A percentile compares a stretch with the other conserved stretches of the same genome.
These are phyloP conservation scores for Drosophila watanabei DNA, from an alignment of 1,140 invertebrate genomes.

Conservation along the genomic window DNA sequence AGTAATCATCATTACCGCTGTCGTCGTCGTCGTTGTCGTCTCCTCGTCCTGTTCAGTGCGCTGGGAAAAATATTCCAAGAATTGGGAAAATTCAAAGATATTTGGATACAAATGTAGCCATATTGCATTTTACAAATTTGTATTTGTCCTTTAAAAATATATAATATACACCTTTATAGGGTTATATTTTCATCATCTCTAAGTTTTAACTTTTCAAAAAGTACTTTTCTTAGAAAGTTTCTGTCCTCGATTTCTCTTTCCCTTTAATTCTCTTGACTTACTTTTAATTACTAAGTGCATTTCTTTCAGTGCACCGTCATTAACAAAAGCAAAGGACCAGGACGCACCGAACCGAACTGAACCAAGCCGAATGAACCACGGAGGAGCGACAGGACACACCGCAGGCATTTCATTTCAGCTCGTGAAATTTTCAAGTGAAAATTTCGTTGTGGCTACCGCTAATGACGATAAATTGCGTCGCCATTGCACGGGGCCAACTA, in stretches of 20 bases:
- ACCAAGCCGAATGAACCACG: conserved; percentile 22
- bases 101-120: no score
- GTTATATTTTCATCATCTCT: no score
- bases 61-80: not conserved
- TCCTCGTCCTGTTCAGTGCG: not conserved
- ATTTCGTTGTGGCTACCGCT: conserved; percentile 64
- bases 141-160: not conserved
- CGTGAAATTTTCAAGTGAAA: conserved; percentile 80
- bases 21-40: conserved; percentile 49
- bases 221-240: not conserved
- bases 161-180: no score
- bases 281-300: not conserved
- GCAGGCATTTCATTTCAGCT: conserved; percentile 77
- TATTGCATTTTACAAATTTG: no score
- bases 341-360: conserved; percentile 2
- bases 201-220: no score
- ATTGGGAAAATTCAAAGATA: no score
- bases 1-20: conserved; percentile 82
- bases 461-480: conserved; percentile 81
- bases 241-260: not conserved
- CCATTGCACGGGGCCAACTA: conserved; percentile 55
- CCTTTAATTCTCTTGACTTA: no score
- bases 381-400: conserved; percentile 45
- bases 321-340: conserved; percentile 62
- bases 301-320: conserved; percentile 45